Conservation (phyloP, 1,140 invertebrate genomes). For the Drosophila equinoxialis region DNA sequence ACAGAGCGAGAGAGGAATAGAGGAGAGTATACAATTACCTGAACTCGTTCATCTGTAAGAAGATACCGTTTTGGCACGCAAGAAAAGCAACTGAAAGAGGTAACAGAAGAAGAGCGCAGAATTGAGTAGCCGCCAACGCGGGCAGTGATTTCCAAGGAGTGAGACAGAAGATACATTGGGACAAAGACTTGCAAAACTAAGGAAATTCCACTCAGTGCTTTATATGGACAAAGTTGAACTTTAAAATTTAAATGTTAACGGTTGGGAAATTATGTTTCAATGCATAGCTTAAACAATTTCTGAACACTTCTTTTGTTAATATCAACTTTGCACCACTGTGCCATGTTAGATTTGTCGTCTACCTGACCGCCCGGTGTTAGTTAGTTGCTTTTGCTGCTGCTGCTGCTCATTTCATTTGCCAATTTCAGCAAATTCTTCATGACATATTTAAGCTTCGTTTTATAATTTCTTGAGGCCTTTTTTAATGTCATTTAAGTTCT, state of each 20-base stretch:
- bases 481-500: conserved; percentile 24
- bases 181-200: neutral
- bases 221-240: no score
- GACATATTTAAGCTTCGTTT: conserved; percentile 57
- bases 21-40: conserved; percentile 66
- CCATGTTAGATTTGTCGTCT: conserved; percentile 7
- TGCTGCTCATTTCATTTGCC: conserved; percentile 42
- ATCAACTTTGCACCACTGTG: conserved; percentile 22
- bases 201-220: no score
- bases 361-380: neutral
- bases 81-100: conserved; percentile 17
- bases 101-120: conserved; percentile 10
- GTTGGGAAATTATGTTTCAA: no score
- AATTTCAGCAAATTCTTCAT: conserved; percentile 73
- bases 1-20: conserved; percentile 15
- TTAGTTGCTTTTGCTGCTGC: conserved; percentile 18
- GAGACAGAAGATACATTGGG: conserved; percentile 15
- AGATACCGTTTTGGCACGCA: conserved; percentile 67
- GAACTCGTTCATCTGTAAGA: conserved; percentile 69
- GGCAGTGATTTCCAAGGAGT: neutral
- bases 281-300: no score
- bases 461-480: conserved; percentile 30
- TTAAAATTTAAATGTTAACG: no score
- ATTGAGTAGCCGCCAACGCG: conserved; percentile 39
- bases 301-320: no score